Percentiles rank a stretch among this genome's conserved stretches.
phyloP scores from a whole-genome alignment of 64 coral and sea anemone species.

The Pocillopora damicornis region DNA sequence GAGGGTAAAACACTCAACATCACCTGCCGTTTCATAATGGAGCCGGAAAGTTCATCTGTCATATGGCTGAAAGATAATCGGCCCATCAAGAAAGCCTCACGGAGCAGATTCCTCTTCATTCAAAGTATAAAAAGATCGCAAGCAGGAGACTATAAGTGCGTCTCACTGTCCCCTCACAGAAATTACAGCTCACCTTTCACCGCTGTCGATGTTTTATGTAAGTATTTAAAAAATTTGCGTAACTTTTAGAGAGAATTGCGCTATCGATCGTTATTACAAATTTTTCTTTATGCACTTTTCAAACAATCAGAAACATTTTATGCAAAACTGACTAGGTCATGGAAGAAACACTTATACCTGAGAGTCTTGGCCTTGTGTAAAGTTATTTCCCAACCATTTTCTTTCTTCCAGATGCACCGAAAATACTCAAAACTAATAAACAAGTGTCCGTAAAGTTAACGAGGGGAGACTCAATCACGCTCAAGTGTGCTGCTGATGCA shows the following conservation, averaged over 20 bases:
- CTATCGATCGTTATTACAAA: too few relatives aligned
- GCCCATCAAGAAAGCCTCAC: background rate
- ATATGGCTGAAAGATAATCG: background rate
- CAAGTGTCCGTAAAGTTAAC: background rate
- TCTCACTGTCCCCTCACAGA: background rate
- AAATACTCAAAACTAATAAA: background rate
- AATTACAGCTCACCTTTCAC: background rate
- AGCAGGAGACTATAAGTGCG: slow-evolving; percentile 8
- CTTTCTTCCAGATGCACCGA: slow-evolving; percentile 6
- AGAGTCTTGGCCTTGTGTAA: too few relatives aligned
- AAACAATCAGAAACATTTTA: too few relatives aligned
- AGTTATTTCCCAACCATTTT: too few relatives aligned
- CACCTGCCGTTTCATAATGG: background rate
- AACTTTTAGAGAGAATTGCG: too few relatives aligned
- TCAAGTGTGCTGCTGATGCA: background rate
- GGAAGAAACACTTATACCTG: too few relatives aligned
- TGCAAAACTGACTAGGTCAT: too few relatives aligned
- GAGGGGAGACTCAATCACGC: background rate
- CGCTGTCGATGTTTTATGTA: slow-evolving; percentile 17
- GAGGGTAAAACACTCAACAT: slow-evolving; percentile 6
- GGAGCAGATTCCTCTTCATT: background rate
- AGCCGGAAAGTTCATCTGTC: background rate
- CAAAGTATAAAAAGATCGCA: slow-evolving; percentile 3
- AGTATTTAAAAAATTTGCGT: background rate
- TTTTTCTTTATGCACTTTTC: too few relatives aligned